Base-by-base conservation (phyloP, 1,140 invertebrate species). In the Drosophila nasuta region DNA sequence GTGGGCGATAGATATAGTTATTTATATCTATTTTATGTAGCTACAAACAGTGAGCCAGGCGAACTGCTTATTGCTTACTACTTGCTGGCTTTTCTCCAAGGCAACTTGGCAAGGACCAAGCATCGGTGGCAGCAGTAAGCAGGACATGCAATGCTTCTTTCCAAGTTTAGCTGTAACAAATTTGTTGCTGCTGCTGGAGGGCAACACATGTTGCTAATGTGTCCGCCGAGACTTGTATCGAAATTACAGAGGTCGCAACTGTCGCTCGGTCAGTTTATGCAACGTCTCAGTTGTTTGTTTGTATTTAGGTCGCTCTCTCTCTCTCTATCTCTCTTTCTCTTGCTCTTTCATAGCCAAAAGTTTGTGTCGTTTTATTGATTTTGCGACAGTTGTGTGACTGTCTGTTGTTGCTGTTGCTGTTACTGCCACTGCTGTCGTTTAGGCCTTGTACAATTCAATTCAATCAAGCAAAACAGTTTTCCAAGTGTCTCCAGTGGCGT, bases 161-260 rank as follows among this genome's bases (percentile, higher is more conserved):
- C 52, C 7, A 71, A 65, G 60, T 73, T 67, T 66, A 60, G 56
- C 41, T 65, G 56, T 15, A 57, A 64, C 72, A 70, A 70, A 70
- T 75, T 73, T 75, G 71, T 60, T 59, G 63, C 46, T 52, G 17
- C 49, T 74, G 60, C 46, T 70, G 69, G 64, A 83, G 83, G 82
- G 80, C 83, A 88, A 87, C 82, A 87, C 83, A 87, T 87, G 82
- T 87, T 87, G 82, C 82, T 87, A 87, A 87, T 87, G 82, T 82
- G 82, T 70, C 82, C 82, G 66, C 73, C 80, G 82, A 87, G 82
- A 82, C 59, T 87, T 88, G 83, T 88, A 82, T 77, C 74, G 77
- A 75, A 87, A 87, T 87, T 88, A 87, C 79, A 83, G 83, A 88
- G 82, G 82, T 87, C 79, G 79, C 70, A 68, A 56, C 60, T 74